phyloP scores from a whole-genome alignment of 2,113 vertebrate genomes.

The Galeopterus variegatus region DNA sequence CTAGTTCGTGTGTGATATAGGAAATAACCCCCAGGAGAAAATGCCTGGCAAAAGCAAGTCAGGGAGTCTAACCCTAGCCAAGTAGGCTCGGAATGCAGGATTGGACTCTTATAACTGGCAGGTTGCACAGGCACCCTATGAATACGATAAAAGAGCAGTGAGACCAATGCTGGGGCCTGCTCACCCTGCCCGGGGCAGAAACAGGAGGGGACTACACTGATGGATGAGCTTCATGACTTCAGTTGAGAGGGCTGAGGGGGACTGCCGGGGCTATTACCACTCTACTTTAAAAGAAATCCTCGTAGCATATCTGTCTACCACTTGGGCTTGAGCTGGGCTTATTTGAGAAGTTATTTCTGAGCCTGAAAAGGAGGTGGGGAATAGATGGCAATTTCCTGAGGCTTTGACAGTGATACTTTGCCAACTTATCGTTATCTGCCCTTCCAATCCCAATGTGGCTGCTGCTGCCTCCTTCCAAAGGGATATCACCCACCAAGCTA shows the following conservation, averaged over 20 bases:
- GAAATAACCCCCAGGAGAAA: background rate
- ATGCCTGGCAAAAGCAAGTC: slow-evolving; percentile 2
- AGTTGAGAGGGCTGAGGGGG: background rate
- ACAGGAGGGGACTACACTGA: background rate
- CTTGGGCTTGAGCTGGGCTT: slow-evolving; percentile 11
- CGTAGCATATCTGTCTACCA: background rate
- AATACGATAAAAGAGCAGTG: background rate
- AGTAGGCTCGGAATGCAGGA: slow-evolving; percentile 6
- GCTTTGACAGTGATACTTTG: background rate
- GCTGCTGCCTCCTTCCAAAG: background rate
- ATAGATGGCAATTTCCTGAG: background rate
- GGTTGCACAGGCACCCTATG: background rate
- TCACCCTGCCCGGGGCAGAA: background rate
- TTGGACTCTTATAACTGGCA: slow-evolving; percentile 14
- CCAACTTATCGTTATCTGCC: background rate
- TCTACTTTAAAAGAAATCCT: slow-evolving; percentile 41
- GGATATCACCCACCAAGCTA: background rate
- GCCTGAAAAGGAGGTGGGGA: background rate
- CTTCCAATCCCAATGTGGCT: background rate
- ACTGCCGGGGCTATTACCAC: background rate
- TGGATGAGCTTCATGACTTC: background rate
- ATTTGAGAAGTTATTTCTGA: slow-evolving; percentile 31
- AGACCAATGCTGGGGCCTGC: background rate
- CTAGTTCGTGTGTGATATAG: background rate
- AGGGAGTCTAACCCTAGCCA: background rate